These are phyloP conservation scores for Meriones unguiculatus DNA, from an alignment of 2,113 vertebrate genomes.

Conservation along the genomic window DNA sequence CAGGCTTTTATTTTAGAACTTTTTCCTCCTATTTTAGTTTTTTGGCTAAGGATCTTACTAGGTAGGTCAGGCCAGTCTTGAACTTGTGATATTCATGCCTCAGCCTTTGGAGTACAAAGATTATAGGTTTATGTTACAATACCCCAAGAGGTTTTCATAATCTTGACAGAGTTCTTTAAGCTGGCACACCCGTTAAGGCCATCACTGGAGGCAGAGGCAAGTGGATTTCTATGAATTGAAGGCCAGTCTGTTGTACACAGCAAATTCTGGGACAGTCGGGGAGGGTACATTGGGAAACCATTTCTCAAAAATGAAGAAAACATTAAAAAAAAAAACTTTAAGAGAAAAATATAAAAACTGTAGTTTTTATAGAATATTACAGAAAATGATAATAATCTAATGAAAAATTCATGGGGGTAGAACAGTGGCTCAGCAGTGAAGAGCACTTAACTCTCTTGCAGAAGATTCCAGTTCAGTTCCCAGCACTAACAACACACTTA, in stretches of 20 bases:
- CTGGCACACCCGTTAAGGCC: not conserved
- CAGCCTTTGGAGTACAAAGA: not conserved
- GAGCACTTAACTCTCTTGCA: no score
- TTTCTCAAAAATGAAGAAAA: not conserved
- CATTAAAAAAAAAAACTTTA: conserved; percentile 33
- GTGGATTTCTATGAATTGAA: not conserved
- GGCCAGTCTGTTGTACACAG: not conserved
- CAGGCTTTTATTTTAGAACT: not conserved
- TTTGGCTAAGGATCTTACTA: not conserved
- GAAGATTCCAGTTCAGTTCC: no score
- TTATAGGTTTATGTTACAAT: not conserved
- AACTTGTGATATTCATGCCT: not conserved
- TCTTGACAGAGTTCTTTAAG: not conserved
- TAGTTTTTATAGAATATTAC: no score
- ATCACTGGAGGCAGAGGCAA: not conserved
- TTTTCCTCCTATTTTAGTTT: not conserved
- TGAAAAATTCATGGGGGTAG: no score
- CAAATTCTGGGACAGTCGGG: not conserved
- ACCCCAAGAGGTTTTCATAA: no score
- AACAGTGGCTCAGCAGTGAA: no score
- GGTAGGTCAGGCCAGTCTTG: not conserved
- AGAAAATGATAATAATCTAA: no score
- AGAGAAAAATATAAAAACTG: not conserved
- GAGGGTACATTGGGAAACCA: not conserved
- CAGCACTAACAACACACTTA: no score